Percentiles rank a stretch among this genome's conserved stretches.
These are phyloP conservation scores for Oophaga sylvatica DNA, from an alignment of 2,797 vertebrate species.

Conservation along the genomic window DNA sequence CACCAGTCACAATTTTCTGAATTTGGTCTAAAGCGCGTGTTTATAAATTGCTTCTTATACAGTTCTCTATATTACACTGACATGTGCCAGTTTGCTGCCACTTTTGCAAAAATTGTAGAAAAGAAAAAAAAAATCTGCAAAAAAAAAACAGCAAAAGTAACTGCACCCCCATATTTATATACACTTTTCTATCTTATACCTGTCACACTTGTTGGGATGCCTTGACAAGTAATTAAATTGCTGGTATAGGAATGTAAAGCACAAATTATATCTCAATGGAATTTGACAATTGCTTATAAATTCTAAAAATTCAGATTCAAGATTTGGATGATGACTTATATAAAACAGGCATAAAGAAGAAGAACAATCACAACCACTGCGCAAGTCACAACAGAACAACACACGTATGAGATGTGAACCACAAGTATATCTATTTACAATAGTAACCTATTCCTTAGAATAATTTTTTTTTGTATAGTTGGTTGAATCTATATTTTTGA, in stretches of 20 bases:
- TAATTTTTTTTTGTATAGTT: not conserved
- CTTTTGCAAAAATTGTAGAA: not conserved
- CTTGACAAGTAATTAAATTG: not conserved
- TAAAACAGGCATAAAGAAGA: slow-evolving; percentile 18
- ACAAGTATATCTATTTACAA: slow-evolving; percentile 21
- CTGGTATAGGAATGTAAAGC: not conserved
- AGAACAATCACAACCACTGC: slow-evolving; percentile 8
- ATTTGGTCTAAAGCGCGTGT: not conserved
- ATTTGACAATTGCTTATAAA: not conserved
- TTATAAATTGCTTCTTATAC: not conserved
- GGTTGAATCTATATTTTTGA: not conserved
- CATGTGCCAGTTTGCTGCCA: not conserved
- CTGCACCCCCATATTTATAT: not conserved
- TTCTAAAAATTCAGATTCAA: not conserved
- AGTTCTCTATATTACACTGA: not conserved
- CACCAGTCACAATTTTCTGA: too few species aligned
- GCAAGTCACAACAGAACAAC: not conserved
- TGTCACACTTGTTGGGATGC: not conserved
- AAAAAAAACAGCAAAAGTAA: not conserved
- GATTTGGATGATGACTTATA: not conserved
- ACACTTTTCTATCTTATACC: not conserved
- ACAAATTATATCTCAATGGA: not conserved
- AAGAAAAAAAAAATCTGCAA: not conserved
- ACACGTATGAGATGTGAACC: slow-evolving; percentile 1
- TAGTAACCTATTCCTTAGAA: not conserved